A percentile compares a stretch with the other conserved stretches of the same genome.
phyloP scores from a whole-genome alignment of 2,113 vertebrate genomes.

The Hemiscyllium ocellatum region DNA sequence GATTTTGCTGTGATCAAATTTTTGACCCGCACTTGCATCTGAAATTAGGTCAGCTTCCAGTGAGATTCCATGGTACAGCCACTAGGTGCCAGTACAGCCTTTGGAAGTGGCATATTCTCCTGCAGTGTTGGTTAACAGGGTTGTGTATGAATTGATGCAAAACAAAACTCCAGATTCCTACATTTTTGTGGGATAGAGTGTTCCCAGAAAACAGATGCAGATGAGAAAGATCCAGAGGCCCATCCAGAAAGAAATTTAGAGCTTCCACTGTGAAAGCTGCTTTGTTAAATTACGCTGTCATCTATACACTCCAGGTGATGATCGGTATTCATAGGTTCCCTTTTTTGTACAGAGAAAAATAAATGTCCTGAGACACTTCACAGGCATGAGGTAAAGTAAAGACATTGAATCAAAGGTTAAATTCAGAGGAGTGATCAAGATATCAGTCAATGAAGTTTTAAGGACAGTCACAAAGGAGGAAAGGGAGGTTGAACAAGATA shows the following conservation, averaged over 20 bases:
- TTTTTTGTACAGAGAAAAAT: not conserved
- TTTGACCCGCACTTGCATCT: not conserved
- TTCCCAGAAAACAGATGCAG: not conserved
- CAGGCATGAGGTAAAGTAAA: not conserved
- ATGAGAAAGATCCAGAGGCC: not conserved
- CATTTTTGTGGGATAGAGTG: not conserved
- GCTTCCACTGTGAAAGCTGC: not conserved
- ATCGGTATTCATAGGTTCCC: not conserved
- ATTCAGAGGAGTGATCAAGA: not conserved
- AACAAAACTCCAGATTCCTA: not conserved
- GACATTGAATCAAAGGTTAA: not conserved
- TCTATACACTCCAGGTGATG: not conserved
- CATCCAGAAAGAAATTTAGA: not conserved
- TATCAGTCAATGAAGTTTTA: not conserved
- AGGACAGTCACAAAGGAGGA: not conserved
- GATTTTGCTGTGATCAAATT: not conserved
- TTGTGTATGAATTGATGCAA: not conserved
- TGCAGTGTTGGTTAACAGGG: not conserved
- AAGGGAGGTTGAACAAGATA: not conserved
- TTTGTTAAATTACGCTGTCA: not conserved
- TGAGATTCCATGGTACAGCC: not conserved
- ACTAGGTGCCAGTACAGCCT: not conserved
- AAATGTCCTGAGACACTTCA: not conserved
- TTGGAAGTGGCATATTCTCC: not conserved
- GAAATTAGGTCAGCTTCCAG: not conserved